Conservation (phyloP, 1,140 invertebrate genomes). For the Diplogasteroides magnus region DNA sequence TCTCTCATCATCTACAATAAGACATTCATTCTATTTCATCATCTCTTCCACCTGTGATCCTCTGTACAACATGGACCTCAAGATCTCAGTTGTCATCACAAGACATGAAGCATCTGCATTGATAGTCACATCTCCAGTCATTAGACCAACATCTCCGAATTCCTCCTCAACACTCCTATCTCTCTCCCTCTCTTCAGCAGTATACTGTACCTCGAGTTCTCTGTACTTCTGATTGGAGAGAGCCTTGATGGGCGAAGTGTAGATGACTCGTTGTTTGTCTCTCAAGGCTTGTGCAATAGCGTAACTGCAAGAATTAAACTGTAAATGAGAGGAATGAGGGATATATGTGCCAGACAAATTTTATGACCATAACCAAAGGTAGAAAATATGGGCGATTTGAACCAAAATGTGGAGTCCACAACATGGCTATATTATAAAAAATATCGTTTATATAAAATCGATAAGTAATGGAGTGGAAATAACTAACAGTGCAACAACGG, state of each 20-base stretch:
- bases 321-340: too few relatives aligned
- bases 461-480: slow-evolving; percentile 9
- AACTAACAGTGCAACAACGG: slow-evolving; percentile 92
- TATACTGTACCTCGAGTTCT: slow-evolving; percentile 69
- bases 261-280: slow-evolving; percentile 84
- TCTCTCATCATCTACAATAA: slow-evolving; percentile 91
- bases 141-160: slow-evolving; percentile 92
- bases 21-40: not conserved
- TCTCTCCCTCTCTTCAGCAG: not conserved
- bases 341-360: too few relatives aligned
- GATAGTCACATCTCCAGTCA: slow-evolving; percentile 96
- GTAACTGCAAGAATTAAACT: slow-evolving; percentile 62
- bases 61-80: slow-evolving; percentile 95
- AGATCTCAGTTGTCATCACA: slow-evolving; percentile 99
- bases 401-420: too few relatives aligned
- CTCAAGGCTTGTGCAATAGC: slow-evolving; percentile 68
- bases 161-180: slow-evolving; percentile 77
- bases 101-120: slow-evolving; percentile 93
- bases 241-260: slow-evolving; percentile 99
- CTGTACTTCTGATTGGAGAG: slow-evolving; percentile 98
- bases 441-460: too few relatives aligned
- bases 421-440: too few relatives aligned
- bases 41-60: slow-evolving; percentile 89
- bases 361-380: too few relatives aligned
- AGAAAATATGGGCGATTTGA: too few relatives aligned